A percentile compares a stretch with the other conserved stretches of the same genome.
Conservation (phyloP, 2,113 vertebrate species). For the Neotragus moschatus region DNA sequence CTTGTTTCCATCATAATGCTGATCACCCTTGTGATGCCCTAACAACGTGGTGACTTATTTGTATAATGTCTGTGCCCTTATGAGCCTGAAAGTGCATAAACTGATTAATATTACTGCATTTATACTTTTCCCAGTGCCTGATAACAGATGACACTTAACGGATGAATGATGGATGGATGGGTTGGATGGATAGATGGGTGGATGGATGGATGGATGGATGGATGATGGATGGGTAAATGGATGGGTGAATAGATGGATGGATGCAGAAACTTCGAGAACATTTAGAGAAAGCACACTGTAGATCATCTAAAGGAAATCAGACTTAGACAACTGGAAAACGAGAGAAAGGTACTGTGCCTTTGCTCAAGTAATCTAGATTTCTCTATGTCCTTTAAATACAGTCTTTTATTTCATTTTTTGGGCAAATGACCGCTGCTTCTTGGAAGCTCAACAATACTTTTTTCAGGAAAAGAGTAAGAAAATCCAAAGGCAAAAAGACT, state of each 20-base stretch:
- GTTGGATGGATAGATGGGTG: neutral
- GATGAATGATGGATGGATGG: neutral
- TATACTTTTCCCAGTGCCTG: too few relatives aligned
- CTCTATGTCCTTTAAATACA: neutral
- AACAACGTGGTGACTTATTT: accelerated
- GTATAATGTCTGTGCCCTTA: neutral
- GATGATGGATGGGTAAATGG: neutral
- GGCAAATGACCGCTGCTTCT: neutral
- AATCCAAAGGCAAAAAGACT: neutral
- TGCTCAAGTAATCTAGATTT: neutral
- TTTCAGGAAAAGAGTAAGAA: neutral
- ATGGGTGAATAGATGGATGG: neutral
- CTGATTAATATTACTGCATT: neutral
- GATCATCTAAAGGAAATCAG: neutral
- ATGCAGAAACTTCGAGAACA: neutral
- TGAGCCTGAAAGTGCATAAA: neutral
- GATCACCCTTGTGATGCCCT: neutral
- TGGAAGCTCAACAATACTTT: neutral
- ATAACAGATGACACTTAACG: too few relatives aligned
- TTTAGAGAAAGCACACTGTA: neutral
- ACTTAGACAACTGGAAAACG: neutral
- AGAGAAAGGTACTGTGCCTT: neutral
- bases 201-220: neutral
- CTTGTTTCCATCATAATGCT: accelerated
- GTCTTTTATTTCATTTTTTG: neutral